Evolutionary conservation across 1,140 invertebrate genomes (phyloP).

Genomic region (Chionoecetes opilio): DNA sequence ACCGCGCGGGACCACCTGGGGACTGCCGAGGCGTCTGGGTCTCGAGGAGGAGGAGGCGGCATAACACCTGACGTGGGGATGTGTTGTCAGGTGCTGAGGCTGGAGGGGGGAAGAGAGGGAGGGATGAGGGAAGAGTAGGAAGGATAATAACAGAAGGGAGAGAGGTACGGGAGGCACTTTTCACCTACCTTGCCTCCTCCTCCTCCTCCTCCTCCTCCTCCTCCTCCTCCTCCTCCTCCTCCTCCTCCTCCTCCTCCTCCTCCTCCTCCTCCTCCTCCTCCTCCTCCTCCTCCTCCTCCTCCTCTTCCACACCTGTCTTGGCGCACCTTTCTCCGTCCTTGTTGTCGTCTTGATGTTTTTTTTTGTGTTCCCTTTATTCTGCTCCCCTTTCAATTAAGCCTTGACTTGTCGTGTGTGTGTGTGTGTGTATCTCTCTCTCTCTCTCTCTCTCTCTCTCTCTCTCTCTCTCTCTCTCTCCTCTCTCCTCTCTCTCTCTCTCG

Average conservation of each 20-base stretch:
- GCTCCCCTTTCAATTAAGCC: no score
- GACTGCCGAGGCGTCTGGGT: background rate
- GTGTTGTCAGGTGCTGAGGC: no score
- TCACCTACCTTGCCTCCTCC: background rate
- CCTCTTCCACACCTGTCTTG: background rate
- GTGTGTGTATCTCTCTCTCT: no score
- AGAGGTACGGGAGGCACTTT: background rate
- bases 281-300: constrained; percentile 2
- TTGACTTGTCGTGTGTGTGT: no score
- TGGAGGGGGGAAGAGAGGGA: no score
- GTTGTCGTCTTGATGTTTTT: no score
- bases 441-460: no score
- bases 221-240: constrained; percentile 23
- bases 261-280: background rate
- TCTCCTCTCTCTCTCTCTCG: no score
- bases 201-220: constrained; percentile 2
- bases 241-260: constrained; percentile 23
- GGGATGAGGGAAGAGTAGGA: background rate
- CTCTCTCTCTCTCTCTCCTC: no score
- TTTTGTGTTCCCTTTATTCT: no score
- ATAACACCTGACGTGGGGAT: background rate
- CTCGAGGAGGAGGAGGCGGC: background rate
- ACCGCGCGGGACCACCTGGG: background rate
- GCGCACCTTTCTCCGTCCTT: no score
- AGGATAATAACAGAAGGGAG: background rate